phyloP scores from a whole-genome alignment of 2,113 vertebrate species.

The Rhinichthys klamathensis region DNA sequence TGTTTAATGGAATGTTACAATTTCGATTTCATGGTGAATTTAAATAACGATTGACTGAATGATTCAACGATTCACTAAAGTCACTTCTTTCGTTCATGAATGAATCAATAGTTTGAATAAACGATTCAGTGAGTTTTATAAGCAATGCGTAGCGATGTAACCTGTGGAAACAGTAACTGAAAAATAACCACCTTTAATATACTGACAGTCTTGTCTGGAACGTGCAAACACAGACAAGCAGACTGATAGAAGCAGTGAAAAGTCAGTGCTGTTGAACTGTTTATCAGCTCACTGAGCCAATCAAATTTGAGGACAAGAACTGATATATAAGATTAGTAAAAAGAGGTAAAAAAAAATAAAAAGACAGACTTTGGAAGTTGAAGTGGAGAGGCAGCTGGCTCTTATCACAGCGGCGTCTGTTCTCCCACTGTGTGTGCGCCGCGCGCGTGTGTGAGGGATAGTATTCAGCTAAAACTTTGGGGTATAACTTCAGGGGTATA shows the following conservation, averaged over 20 bases:
- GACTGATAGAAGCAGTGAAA: too few species aligned
- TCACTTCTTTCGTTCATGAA: too few species aligned
- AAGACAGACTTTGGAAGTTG: constrained; percentile 26
- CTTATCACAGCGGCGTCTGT: constrained; percentile 61
- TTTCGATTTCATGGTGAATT: background rate
- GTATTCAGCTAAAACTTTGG: constrained; percentile 32
- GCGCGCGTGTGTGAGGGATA: constrained; percentile 20
- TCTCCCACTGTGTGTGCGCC: constrained; percentile 51
- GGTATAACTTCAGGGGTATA: constrained; percentile 28
- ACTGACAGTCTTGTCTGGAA: background rate
- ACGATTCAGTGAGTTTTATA: background rate
- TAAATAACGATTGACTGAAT: background rate
- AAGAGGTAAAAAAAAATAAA: background rate
- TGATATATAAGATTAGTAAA: background rate
- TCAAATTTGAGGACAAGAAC: background rate
- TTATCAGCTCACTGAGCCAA: too few species aligned
- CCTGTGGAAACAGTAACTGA: background rate
- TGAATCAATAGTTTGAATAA: background rate
- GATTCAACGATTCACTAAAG: background rate
- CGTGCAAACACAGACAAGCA: too few species aligned
- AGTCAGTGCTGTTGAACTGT: too few species aligned
- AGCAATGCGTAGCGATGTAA: background rate
- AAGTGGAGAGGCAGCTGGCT: constrained; percentile 63
- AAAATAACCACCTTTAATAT: background rate
- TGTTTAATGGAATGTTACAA: too few species aligned